These are phyloP conservation scores for Tyto alba DNA, from an alignment of 2,113 vertebrate genomes.

Conservation along the genomic window DNA sequence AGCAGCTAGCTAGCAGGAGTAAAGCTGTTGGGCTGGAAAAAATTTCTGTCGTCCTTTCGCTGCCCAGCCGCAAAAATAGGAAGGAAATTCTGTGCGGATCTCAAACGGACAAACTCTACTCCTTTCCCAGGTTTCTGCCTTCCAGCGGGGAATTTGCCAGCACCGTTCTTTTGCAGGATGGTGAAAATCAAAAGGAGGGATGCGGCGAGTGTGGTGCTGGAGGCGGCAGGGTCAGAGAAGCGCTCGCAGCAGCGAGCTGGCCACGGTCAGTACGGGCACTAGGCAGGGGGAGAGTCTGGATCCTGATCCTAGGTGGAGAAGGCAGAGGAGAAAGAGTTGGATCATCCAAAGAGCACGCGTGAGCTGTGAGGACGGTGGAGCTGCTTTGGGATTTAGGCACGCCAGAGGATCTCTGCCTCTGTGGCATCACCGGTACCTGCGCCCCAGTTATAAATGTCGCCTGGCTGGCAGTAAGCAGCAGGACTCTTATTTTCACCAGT, in stretches of 20 bases:
- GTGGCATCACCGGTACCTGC: neutral
- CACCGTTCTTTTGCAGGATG: accelerated
- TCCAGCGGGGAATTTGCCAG: neutral
- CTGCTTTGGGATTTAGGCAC: neutral
- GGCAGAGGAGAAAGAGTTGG: neutral
- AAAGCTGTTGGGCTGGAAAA: neutral
- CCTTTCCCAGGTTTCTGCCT: neutral
- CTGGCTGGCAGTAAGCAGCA: accelerated
- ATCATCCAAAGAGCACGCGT: accelerated
- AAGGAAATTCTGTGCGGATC: neutral
- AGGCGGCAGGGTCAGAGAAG: neutral
- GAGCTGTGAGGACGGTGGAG: neutral
- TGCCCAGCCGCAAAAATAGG: neutral
- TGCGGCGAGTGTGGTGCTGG: accelerated
- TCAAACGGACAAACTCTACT: neutral
- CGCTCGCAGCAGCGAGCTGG: neutral
- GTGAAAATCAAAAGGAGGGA: neutral
- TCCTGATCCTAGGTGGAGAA: neutral
- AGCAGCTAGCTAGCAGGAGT: neutral
- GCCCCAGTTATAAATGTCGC: neutral
- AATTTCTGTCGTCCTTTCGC: neutral
- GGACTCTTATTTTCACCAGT: neutral
- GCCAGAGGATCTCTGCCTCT: neutral
- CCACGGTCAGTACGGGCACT: accelerated
- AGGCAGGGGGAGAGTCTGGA: neutral